Evolutionary conservation across 1,140 invertebrate genomes (phyloP), one percentile per base, ranked within the genome.

Genomic region (Cherax quadricarinatus): DNA sequence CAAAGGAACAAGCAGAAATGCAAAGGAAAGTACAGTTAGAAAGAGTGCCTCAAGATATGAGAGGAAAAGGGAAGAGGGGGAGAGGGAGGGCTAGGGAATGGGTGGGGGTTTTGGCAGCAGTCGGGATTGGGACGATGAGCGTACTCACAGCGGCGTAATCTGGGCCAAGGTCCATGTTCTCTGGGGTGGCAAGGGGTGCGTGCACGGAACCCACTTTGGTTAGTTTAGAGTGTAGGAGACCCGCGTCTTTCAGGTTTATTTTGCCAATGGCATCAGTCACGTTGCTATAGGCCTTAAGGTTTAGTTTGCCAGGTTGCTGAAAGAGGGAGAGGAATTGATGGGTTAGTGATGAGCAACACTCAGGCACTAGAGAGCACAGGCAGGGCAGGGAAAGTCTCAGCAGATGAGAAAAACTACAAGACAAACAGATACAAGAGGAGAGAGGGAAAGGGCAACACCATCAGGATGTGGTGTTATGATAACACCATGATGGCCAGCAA

Each of bases 261-360:
- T 97, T 95, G 66, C 97, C 97, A 94, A 97, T 97, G n/a, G 97
- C 98, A 94, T 98, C 97, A 93, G 97, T 98, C 21, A 98, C 97
- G 94, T 98, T 96, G 48, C 97, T 97, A 95, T 97, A 98, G 95
- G 98, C 98, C 95, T 98, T 98, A 95, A 98, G 96, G 95, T 98
- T 98, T 94, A 98, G 96, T 96, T 98, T 98, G 83, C 98, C 98
- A 10, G 98, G 97, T 96, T 98, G 97, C 96, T 97, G 95, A 83
- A 95, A 95, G 93, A 83, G 94, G 81, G 88, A 93, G 91, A 66
- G 81, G 94, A 86, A 86, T 92, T 85, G 86, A 81, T 93, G 75
- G 87, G 86, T 91, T 91, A 91, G 90, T 91, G 90, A 91, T 62
- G 88, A 89, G 90, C 90, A 86, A 87, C 90, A 91, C 75, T 78